A percentile compares a stretch with the other conserved stretches of the same genome.
phyloP scores from a whole-genome alignment of 2,113 vertebrate species.

The Callionymus lyra region DNA sequence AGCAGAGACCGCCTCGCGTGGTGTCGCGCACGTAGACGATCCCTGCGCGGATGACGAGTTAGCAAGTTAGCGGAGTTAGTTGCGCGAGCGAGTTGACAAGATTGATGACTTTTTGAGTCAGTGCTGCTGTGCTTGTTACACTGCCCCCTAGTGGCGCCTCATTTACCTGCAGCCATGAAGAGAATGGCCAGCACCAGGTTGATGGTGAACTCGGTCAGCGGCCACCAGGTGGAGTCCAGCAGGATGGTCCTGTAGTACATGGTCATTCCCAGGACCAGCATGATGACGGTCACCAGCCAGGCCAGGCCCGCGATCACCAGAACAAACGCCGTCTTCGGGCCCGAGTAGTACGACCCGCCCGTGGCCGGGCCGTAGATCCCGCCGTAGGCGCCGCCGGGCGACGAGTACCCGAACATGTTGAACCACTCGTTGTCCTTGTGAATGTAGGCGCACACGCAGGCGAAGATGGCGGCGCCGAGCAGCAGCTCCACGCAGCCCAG shows the following conservation, averaged over 20 bases:
- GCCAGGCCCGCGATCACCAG: conserved; percentile 81
- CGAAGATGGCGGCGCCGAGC: conserved; percentile 84
- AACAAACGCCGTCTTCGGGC: conserved; percentile 88
- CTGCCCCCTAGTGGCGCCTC: neutral
- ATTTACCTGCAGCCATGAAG: conserved; percentile 76
- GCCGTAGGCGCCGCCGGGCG: conserved; percentile 66
- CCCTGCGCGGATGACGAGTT: conserved; percentile 22
- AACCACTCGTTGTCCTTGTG: conserved; percentile 97
- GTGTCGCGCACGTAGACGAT: conserved; percentile 87
- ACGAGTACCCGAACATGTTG: conserved; percentile 84
- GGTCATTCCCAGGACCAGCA: conserved; percentile 92
- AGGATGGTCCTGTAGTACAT: conserved; percentile 96
- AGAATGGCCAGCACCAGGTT: conserved; percentile 81
- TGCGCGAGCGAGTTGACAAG: too few species aligned
- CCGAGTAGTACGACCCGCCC: conserved; percentile 74
- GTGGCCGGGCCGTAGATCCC: conserved; percentile 13
- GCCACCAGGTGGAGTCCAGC: conserved; percentile 93
- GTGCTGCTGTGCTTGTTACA: too few species aligned
- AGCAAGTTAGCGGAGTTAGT: too few species aligned
- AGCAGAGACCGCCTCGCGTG: conserved; percentile 88
- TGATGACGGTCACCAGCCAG: conserved; percentile 82
- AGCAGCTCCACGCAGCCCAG: conserved; percentile 82
- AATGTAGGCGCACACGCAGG: conserved; percentile 89
- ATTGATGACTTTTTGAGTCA: too few species aligned
- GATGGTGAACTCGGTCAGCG: conserved; percentile 85